Conservation (phyloP, 2,888 invertebrate species). For the Drosophila mayaguana region DNA sequence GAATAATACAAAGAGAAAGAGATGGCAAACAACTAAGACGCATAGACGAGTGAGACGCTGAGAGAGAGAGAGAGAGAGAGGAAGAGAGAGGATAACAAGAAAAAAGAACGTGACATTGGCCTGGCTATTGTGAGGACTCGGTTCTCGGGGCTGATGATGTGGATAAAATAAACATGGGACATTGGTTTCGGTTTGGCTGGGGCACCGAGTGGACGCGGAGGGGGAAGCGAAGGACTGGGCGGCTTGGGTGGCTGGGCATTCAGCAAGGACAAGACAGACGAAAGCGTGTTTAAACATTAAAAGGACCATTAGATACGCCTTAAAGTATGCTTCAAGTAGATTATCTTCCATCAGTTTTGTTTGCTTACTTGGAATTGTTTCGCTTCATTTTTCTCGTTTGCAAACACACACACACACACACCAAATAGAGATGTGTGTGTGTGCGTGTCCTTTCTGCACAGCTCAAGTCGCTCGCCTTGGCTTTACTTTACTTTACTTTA, state of each 20-base stretch:
- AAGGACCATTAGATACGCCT: conserved; percentile 84
- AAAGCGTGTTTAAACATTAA: conserved; percentile 83
- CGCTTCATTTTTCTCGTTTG: conserved; percentile 80
- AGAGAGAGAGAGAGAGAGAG: neutral
- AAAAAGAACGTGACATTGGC: conserved; percentile 75
- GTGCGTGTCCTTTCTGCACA: conserved; percentile 43
- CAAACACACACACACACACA: conserved; percentile 59
- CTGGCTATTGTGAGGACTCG: conserved; percentile 42
- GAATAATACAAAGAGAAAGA: conserved; percentile 32
- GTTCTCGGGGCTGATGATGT: conserved; percentile 74
- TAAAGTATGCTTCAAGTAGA: conserved; percentile 84
- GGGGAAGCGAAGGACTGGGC: neutral
- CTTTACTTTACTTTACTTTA: conserved; percentile 31
- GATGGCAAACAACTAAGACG: conserved; percentile 2
- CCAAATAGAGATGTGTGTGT: conserved; percentile 24
- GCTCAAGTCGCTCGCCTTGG: conserved; percentile 43
- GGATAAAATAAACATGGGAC: conserved; percentile 80
- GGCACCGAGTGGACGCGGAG: neutral
- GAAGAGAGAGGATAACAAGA: conserved; percentile 20
- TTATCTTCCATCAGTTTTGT: conserved; percentile 83
- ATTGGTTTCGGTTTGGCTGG: conserved; percentile 67
- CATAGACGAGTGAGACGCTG: neutral
- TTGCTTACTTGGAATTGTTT: conserved; percentile 82
- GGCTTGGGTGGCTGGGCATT: conserved; percentile 21
- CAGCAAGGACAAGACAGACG: conserved; percentile 59